Base-by-base conservation (phyloP, 2,888 invertebrate species). In the Limnephilus auricula region DNA sequence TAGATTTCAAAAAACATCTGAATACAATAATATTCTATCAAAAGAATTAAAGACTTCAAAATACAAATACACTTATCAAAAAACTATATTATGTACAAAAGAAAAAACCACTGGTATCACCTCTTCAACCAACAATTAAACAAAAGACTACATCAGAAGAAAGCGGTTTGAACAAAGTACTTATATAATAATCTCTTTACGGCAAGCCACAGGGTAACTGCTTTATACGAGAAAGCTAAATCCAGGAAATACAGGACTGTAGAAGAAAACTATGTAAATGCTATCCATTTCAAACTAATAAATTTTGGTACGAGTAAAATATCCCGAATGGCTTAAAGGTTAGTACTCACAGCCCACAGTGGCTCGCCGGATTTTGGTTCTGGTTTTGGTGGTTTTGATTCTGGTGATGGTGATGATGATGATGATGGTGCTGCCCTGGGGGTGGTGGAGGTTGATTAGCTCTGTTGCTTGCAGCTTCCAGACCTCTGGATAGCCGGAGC, bases 401-500 rank as follows among this genome's bases (percentile, higher is more conserved):
- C 90, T 91, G 78, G 90, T 92, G 80, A 15, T 86, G 91, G 88
- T 79, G 92, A 80, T 84, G 83, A 30, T 79, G 89, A 40, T 91
- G 92, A 32, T 89, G 93, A 15, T 92, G 93, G 78, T 92, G 93
- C 91, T 93, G 82, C 5, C 80, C 90, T 80, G 80, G 91, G 79
- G 82, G 84, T 15, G 82, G 84, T 10, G 84, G 78, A 30, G 82
- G 89, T 15, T 89, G 93, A 84, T 79, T 88, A 32, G 89, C 92
- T 91, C 93, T 85, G 92, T 93, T 91, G 90, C 93, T 93, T 92
- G 97, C 97, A 93, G 97, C 97, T 95, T 98, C 98, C 94, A 98
- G 95, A 93, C 98, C 98, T 93, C 98, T 96, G 40, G 98, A 98
- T 50, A 98, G 96, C 94, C 98, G 97, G 94, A 98, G 96, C 98